These are phyloP conservation scores for Oceanites oceanicus DNA, from an alignment of 2,113 vertebrate genomes.

Conservation along the genomic window DNA sequence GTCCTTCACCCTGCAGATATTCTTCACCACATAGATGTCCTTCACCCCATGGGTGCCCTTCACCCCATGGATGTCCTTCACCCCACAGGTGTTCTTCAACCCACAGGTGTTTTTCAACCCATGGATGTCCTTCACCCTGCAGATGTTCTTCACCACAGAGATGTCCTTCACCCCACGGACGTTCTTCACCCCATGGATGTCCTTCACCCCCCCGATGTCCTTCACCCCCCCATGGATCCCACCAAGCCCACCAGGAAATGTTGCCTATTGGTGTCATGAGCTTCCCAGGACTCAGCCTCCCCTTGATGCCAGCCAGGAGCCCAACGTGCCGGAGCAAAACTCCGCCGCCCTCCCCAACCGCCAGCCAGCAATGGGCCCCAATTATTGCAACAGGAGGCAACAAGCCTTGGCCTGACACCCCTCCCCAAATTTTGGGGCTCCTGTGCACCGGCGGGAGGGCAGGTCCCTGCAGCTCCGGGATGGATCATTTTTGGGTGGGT, in stretches of 20 bases:
- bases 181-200: neutral
- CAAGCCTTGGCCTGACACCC: neutral
- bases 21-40: fast-evolving
- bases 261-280: fast-evolving
- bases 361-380: fast-evolving
- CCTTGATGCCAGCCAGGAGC: fast-evolving
- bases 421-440: neutral
- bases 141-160: neutral
- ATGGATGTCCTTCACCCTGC: fast-evolving
- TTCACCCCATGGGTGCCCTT: neutral
- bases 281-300: neutral
- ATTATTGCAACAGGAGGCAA: neutral
- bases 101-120: neutral
- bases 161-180: neutral
- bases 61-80: too few relatives aligned
- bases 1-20: fast-evolving
- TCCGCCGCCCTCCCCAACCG: neutral
- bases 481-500: neutral
- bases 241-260: neutral
- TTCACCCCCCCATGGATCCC: fast-evolving
- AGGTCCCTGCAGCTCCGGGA: neutral
- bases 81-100: neutral
- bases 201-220: neutral
- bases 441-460: neutral
- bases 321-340: fast-evolving